Percentiles rank a stretch among this genome's conserved stretches.
Evolutionary conservation across 1,140 invertebrate species (phyloP).

Genomic region (Reticulitermes speratus): DNA sequence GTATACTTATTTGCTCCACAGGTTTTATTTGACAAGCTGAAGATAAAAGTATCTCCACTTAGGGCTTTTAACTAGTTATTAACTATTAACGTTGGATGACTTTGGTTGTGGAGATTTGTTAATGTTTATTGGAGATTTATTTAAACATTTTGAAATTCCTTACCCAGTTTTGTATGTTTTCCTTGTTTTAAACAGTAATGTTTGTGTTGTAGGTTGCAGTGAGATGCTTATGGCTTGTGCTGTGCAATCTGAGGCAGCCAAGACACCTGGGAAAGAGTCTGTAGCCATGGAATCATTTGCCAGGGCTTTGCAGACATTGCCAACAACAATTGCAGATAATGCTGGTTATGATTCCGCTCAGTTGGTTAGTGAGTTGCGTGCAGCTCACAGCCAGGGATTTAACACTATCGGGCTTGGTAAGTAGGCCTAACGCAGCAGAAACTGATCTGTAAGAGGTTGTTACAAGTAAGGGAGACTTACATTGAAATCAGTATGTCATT

Average conservation of each 20-base stretch:
- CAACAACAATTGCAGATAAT: conserved; percentile 97
- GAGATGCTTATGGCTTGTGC: conserved; percentile 98
- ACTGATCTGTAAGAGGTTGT: neutral
- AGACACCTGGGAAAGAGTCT: conserved; percentile 95
- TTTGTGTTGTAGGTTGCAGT: conserved; percentile 62
- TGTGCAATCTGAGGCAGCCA: conserved; percentile 76
- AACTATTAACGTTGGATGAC: too few species aligned
- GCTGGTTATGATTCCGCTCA: conserved; percentile 98
- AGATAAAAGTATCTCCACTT: too few species aligned
- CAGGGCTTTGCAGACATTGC: conserved; percentile 80
- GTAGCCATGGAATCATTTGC: conserved; percentile 97
- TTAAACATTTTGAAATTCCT: too few species aligned
- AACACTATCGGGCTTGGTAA: conserved; percentile 80
- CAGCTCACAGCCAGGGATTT: conserved; percentile 80
- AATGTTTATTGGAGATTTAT: too few species aligned
- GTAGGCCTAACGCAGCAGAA: conserved; percentile 35
- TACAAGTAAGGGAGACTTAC: too few species aligned
- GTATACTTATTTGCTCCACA: too few species aligned
- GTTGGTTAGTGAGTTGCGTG: conserved; percentile 85
- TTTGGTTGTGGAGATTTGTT: too few species aligned
- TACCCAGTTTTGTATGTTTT: too few species aligned
- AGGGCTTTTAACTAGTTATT: too few species aligned
- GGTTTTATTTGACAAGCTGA: too few species aligned
- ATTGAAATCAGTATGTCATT: too few species aligned
- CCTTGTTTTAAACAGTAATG: neutral